Evolutionary conservation across 2,113 vertebrate species (phyloP).

Genomic region (Willisornis vidua): DNA sequence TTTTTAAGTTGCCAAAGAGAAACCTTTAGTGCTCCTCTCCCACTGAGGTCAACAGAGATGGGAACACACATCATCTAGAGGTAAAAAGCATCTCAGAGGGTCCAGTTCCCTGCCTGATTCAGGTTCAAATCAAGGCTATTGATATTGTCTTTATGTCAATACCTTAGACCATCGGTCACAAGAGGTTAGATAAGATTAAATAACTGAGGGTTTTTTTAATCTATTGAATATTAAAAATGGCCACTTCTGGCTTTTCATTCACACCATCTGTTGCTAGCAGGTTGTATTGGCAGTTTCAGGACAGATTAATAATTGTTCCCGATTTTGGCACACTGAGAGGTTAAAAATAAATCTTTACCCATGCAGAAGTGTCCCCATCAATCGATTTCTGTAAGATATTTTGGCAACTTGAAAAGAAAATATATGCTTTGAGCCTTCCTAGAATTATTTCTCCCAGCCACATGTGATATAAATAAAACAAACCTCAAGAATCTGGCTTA

Average conservation of each 20-base stretch:
- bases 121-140: slow-evolving; percentile 32
- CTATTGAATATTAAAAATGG: slow-evolving; percentile 64
- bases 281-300: slow-evolving; percentile 60
- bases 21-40: background rate
- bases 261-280: slow-evolving; percentile 68
- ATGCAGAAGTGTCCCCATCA: background rate
- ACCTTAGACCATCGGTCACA: slow-evolving; percentile 17
- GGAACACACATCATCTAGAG: background rate
- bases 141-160: slow-evolving; percentile 55
- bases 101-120: background rate
- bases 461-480: slow-evolving; percentile 62
- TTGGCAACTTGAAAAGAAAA: slow-evolving; percentile 45
- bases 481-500: slow-evolving; percentile 61
- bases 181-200: slow-evolving; percentile 61
- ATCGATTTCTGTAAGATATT: slow-evolving; percentile 28
- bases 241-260: slow-evolving; percentile 52
- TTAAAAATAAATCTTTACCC: slow-evolving; percentile 35
- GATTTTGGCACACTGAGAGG: slow-evolving; percentile 42
- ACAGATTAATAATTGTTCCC: slow-evolving; percentile 56
- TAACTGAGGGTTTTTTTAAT: slow-evolving; percentile 50
- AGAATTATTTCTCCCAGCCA: slow-evolving; percentile 26
- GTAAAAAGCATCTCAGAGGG: background rate
- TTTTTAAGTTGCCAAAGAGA: background rate
- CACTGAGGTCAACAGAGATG: background rate
- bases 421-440: slow-evolving; percentile 12